Evolutionary conservation across 2,113 vertebrate species (phyloP).

Genomic region (Tachysurus fulvidraco): DNA sequence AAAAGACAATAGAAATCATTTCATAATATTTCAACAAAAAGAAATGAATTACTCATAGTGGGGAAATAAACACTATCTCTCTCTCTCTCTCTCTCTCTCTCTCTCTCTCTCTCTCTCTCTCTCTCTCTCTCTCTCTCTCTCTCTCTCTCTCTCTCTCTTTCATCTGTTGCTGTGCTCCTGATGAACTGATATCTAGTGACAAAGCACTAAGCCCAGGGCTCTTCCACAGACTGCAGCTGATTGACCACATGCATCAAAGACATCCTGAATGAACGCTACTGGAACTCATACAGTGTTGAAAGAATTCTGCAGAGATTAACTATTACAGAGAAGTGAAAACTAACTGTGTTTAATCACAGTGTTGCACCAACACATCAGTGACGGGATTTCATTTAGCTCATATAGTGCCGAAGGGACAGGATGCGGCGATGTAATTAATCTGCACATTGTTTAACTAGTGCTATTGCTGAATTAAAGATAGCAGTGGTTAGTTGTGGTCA

Average conservation of each 20-base stretch:
- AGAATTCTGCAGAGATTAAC: not conserved
- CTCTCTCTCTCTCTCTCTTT: not conserved
- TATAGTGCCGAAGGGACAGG: not conserved
- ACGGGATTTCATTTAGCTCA: not conserved
- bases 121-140: not conserved
- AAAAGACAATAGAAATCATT: not conserved
- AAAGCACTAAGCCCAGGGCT: not conserved
- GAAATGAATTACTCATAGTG: too few relatives aligned
- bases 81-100: too few relatives aligned
- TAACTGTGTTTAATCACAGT: not conserved
- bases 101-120: too few relatives aligned
- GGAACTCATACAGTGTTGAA: not conserved
- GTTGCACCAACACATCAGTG: not conserved
- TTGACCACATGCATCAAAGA: not conserved
- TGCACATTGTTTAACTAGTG: not conserved
- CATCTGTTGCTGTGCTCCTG: not conserved
- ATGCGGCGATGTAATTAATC: not conserved
- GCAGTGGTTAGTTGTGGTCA: not conserved
- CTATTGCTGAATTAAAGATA: not conserved
- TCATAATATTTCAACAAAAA: not conserved
- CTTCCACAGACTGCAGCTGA: not conserved
- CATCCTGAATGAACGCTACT: not conserved
- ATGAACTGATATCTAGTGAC: not conserved
- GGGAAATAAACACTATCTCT: too few relatives aligned
- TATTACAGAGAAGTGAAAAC: not conserved